Percentiles rank a stretch among this genome's conserved stretches.
phyloP scores from a whole-genome alignment of 2,888 invertebrate species.

The Limnephilus auricula region DNA sequence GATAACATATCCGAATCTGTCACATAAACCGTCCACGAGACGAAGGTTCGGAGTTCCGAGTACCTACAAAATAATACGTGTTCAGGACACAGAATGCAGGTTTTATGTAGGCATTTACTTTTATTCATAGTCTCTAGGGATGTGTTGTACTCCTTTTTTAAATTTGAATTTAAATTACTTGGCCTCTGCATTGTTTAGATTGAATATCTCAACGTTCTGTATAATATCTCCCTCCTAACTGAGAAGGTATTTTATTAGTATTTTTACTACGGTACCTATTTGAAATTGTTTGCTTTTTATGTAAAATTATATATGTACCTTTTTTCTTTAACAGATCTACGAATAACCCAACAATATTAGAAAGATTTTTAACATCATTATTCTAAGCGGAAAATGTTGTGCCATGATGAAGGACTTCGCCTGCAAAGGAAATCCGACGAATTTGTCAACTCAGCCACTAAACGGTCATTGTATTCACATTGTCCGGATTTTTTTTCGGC shows the following conservation, averaged over 20 bases:
- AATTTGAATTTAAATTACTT: neutral
- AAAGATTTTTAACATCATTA: too few species aligned
- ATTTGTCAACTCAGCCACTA: too few species aligned
- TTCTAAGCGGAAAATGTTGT: too few species aligned
- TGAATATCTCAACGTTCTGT: neutral
- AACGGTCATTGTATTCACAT: too few species aligned
- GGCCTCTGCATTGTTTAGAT: neutral
- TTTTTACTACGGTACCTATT: neutral
- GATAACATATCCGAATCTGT: conserved; percentile 34
- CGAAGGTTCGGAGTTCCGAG: neutral
- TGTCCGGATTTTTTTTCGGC: too few species aligned
- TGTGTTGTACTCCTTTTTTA: neutral
- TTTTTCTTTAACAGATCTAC: too few species aligned
- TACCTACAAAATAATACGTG: neutral
- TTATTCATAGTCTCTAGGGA: neutral
- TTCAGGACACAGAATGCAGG: neutral
- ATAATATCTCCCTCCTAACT: neutral
- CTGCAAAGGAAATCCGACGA: too few species aligned
- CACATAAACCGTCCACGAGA: conserved; percentile 28
- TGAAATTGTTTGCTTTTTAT: too few species aligned
- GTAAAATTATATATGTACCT: too few species aligned
- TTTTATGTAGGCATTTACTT: neutral
- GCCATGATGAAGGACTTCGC: too few species aligned
- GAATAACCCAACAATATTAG: too few species aligned
- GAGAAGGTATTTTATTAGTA: neutral